These are phyloP conservation scores for Argyrosomus japonicus DNA, from an alignment of 2,113 vertebrate species.

Conservation along the genomic window DNA sequence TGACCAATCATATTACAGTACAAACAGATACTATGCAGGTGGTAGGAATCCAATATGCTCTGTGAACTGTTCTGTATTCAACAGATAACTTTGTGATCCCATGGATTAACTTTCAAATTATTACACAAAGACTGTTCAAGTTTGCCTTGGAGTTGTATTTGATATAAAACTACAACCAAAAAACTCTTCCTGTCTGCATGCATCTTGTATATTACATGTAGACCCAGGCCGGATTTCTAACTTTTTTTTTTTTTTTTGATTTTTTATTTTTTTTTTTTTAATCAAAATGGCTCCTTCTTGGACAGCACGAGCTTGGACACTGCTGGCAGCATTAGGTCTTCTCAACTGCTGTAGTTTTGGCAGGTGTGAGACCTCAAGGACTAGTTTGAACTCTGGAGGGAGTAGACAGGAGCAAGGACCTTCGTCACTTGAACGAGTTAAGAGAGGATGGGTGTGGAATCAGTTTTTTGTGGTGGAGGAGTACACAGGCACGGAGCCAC, in stretches of 20 bases:
- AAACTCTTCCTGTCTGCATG: slow-evolving; percentile 30
- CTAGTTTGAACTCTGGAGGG: slow-evolving; percentile 67
- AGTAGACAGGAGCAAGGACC: slow-evolving; percentile 72
- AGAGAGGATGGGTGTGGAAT: slow-evolving; percentile 99
- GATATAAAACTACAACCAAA: slow-evolving; percentile 13
- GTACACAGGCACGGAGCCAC: slow-evolving; percentile 96
- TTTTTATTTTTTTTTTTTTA: slow-evolving; percentile 20
- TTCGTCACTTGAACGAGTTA: slow-evolving; percentile 88
- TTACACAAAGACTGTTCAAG: slow-evolving; percentile 50
- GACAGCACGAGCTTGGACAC: slow-evolving; percentile 67
- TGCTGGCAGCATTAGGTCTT: slow-evolving; percentile 72
- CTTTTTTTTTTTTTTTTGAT: slow-evolving; percentile 29
- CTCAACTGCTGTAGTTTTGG: slow-evolving; percentile 73
- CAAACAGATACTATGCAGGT: slow-evolving; percentile 39
- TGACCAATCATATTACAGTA: slow-evolving; percentile 41
- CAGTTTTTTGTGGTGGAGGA: slow-evolving; percentile 99
- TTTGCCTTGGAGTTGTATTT: slow-evolving; percentile 42
- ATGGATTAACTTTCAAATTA: slow-evolving; percentile 72
- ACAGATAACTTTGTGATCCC: slow-evolving; percentile 54
- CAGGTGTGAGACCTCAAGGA: slow-evolving; percentile 78
- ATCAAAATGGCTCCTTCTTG: slow-evolving; percentile 76
- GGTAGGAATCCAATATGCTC: slow-evolving; percentile 52
- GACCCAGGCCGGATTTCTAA: slow-evolving; percentile 37
- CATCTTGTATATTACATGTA: slow-evolving; percentile 73
- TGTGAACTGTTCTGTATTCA: slow-evolving; percentile 49